Conservation (phyloP, 2,797 vertebrate species). For the Myiotriccus ornatus region DNA sequence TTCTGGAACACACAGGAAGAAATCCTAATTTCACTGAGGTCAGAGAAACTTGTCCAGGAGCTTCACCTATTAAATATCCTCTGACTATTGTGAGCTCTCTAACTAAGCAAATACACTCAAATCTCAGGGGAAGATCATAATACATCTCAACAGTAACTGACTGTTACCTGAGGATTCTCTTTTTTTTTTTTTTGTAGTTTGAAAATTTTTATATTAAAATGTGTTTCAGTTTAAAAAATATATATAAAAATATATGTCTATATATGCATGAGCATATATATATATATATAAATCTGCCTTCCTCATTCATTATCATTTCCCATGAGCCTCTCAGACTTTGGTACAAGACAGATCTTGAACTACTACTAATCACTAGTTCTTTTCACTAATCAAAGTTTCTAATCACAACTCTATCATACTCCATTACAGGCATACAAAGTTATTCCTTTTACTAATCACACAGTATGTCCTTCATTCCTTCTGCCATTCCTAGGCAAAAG, state of each 20-base stretch:
- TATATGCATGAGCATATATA: fast-evolving
- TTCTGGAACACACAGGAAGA: neutral
- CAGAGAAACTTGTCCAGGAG: neutral
- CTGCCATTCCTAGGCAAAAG: neutral
- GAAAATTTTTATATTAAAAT: neutral
- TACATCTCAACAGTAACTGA: neutral
- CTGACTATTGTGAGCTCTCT: neutral
- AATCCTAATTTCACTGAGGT: neutral
- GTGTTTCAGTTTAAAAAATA: neutral
- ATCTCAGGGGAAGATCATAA: neutral
- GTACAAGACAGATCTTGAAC: neutral
- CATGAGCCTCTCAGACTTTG: neutral
- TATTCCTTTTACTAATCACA: neutral
- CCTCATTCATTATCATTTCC: neutral
- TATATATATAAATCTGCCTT: neutral
- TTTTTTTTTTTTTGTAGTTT: neutral
- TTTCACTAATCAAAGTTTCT: neutral
- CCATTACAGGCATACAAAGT: neutral
- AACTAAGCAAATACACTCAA: neutral
- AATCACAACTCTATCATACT: neutral
- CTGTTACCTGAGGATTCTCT: neutral
- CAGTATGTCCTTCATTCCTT: neutral
- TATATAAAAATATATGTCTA: neutral
- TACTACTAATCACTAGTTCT: neutral
- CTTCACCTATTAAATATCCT: neutral